Conservation (phyloP, 2,113 vertebrate genomes). For the Triplophysa tibetana region DNA sequence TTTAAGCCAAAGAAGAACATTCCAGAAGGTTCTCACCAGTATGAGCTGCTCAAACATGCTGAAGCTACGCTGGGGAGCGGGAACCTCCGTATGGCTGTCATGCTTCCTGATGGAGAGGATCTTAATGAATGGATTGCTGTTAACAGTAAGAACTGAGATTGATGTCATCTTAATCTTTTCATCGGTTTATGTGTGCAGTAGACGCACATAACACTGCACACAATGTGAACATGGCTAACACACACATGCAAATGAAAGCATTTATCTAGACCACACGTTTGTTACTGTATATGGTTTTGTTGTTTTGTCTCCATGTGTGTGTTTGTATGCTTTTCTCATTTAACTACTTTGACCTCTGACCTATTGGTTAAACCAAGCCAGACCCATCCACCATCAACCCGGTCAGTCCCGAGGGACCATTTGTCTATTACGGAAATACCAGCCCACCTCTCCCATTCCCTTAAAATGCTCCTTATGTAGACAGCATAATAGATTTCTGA, state of each 20-base stretch:
- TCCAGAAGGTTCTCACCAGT: constrained; percentile 93
- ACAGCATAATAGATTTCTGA: too few species aligned
- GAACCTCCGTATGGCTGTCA: constrained; percentile 90
- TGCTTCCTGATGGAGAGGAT: constrained; percentile 93
- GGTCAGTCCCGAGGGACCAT: background rate
- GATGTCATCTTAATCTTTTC: background rate
- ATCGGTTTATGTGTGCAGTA: too few species aligned
- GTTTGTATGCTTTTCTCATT: background rate
- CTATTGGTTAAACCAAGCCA: constrained; percentile 7
- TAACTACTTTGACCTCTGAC: constrained; percentile 13
- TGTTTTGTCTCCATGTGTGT: background rate
- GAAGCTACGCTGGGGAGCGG: constrained; percentile 93
- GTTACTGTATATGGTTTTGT: background rate
- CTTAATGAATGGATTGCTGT: constrained; percentile 96
- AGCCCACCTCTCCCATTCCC: background rate
- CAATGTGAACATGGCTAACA: too few species aligned
- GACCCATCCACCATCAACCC: background rate
- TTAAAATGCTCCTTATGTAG: background rate
- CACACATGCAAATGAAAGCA: too few species aligned
- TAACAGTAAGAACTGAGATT: constrained; percentile 82
- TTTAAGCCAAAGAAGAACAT: constrained; percentile 98
- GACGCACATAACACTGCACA: too few species aligned
- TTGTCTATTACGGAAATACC: background rate
- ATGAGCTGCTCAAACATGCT: constrained; percentile 91
- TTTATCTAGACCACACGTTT: background rate